Evolutionary conservation across 1,140 invertebrate species (phyloP).

Genomic region (Ceratosolen solmsi): DNA sequence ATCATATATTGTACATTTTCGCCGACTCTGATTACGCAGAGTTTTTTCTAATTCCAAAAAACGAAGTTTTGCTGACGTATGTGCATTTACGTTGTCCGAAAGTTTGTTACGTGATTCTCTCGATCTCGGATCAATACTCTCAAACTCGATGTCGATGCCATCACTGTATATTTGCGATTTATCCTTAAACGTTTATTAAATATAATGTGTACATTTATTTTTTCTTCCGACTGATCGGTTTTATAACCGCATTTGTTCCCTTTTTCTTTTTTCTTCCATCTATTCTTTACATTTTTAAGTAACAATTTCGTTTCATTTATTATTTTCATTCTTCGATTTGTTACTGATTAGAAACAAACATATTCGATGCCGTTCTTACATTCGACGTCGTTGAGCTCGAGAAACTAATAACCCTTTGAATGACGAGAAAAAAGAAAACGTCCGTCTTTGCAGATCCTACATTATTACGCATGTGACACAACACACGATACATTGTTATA

Average conservation of each 20-base stretch:
- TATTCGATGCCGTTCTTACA: background rate
- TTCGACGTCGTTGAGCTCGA: constrained; percentile 6
- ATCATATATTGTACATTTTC: constrained; percentile 50
- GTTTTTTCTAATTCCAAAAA: constrained; percentile 24
- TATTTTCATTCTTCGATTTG: background rate
- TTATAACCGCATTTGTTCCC: background rate
- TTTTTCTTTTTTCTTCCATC: constrained; percentile 6
- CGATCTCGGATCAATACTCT: constrained; percentile 7
- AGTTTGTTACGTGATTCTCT: constrained; percentile 24
- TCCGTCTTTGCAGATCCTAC: background rate
- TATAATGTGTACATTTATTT: constrained; percentile 39
- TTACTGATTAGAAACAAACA: background rate
- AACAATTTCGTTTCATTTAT: constrained; percentile 35
- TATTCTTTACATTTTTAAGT: background rate
- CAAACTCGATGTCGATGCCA: constrained; percentile 33
- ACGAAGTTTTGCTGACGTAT: background rate
- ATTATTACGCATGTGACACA: constrained; percentile 41
- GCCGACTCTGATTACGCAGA: background rate
- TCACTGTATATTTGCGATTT: constrained; percentile 38
- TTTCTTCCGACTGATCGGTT: background rate
- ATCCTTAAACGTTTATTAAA: constrained; percentile 20
- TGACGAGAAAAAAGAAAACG: constrained; percentile 26
- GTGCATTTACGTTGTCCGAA: constrained; percentile 7
- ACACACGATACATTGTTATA: constrained; percentile 24
- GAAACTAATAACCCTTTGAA: constrained; percentile 7